A percentile compares a stretch with the other conserved stretches of the same genome.
These are phyloP conservation scores for Phrynocephalus versicolor DNA, from an alignment of 2,113 vertebrate genomes.

Conservation along the genomic window DNA sequence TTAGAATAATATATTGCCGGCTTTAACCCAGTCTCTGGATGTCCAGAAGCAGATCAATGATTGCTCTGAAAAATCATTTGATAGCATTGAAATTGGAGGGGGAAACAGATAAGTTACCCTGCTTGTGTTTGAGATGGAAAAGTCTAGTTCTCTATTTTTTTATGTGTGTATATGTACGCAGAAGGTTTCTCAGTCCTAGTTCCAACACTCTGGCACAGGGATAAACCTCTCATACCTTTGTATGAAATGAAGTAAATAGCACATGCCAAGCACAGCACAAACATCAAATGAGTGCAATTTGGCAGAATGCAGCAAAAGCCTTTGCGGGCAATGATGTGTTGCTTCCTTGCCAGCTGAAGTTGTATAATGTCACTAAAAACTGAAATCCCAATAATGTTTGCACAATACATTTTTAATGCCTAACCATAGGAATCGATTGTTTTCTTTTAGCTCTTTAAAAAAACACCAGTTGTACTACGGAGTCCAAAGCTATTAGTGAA, in stretches of 20 bases:
- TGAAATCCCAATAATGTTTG: background rate
- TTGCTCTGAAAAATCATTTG: too few species aligned
- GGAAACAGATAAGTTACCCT: too few species aligned
- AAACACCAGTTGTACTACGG: background rate
- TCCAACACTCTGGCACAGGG: background rate
- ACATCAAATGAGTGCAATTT: too few species aligned
- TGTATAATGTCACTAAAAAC: background rate
- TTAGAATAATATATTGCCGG: background rate
- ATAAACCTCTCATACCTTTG: background rate
- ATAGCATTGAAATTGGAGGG: background rate
- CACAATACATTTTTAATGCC: background rate
- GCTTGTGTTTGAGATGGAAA: background rate
- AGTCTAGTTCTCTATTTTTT: background rate
- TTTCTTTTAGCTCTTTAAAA: background rate
- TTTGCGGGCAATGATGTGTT: background rate
- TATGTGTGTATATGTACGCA: background rate
- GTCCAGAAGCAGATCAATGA: too few species aligned
- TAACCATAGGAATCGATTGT: background rate
- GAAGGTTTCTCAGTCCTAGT: background rate
- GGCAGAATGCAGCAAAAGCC: too few species aligned
- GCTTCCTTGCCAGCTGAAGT: background rate
- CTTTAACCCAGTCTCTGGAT: too few species aligned
- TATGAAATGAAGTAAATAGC: background rate
- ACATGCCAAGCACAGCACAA: background rate
- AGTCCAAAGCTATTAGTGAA: background rate